Evolutionary conservation across 2,797 vertebrate species (phyloP).

Genomic region (Anas capensis): DNA sequence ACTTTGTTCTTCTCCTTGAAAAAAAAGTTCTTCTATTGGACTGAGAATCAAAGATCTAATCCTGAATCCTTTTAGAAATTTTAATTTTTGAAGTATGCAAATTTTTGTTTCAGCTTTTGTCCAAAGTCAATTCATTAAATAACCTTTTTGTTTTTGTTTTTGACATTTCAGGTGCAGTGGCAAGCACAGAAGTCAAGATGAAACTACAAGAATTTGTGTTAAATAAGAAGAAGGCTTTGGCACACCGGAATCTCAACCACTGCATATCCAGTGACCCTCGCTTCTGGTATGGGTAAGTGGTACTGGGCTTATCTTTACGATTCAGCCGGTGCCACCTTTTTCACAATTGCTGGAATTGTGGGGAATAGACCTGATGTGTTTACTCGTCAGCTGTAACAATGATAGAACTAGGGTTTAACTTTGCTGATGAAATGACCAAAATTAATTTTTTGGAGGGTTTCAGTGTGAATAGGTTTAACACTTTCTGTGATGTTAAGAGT

Average conservation of each 20-base stretch:
- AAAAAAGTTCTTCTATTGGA: neutral
- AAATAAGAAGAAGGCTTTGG: slow-evolving; percentile 97
- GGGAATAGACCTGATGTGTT: neutral
- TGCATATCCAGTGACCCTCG: slow-evolving; percentile 93
- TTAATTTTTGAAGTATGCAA: neutral
- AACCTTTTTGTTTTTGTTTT: neutral
- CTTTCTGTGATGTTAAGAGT: neutral
- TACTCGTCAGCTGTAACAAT: neutral
- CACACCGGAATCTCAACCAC: slow-evolving; percentile 95
- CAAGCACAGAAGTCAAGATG: slow-evolving; percentile 98
- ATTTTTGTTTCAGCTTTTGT: neutral
- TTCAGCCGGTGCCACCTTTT: neutral
- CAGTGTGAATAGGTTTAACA: accelerated
- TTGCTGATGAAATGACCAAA: neutral
- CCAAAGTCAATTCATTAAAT: neutral
- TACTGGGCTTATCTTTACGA: neutral
- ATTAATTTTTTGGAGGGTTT: neutral
- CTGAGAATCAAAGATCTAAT: neutral
- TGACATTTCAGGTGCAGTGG: slow-evolving; percentile 88
- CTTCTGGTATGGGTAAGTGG: slow-evolving; percentile 98
- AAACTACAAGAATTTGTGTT: slow-evolving; percentile 97
- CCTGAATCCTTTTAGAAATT: neutral
- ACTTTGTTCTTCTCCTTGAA: neutral
- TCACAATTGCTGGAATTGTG: neutral
- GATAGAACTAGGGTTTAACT: neutral